These are phyloP conservation scores for Amblyjoppa fuscipennis DNA, from an alignment of 2,888 invertebrate species.

Conservation along the genomic window DNA sequence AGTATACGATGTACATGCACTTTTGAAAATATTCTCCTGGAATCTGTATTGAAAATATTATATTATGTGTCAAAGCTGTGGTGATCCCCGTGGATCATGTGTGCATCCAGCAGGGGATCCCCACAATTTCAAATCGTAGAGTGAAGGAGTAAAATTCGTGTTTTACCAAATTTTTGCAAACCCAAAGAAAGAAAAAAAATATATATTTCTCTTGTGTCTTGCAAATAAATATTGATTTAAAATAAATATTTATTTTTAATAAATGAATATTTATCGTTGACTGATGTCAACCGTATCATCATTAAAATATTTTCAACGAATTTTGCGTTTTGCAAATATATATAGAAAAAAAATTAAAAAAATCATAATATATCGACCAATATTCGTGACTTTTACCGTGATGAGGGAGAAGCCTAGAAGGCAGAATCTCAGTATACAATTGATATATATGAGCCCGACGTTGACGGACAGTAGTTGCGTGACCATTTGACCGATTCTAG, in stretches of 20 bases:
- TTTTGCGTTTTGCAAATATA: too few species aligned
- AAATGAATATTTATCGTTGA: too few species aligned
- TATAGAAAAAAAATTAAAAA: too few species aligned
- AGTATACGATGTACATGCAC: constrained; percentile 61
- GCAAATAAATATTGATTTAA: too few species aligned
- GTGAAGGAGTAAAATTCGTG: too few species aligned
- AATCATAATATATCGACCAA: too few species aligned
- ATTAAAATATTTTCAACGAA: too few species aligned
- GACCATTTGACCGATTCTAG: constrained; percentile 61
- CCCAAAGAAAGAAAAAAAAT: too few species aligned
- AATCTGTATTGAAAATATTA: background rate
- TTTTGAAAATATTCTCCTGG: constrained; percentile 52
- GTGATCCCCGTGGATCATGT: background rate
- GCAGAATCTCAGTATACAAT: constrained; percentile 73
- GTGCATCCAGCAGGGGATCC: background rate
- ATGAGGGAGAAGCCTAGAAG: constrained; percentile 71
- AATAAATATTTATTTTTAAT: too few species aligned
- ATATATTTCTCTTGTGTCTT: too few species aligned
- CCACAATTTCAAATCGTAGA: background rate
- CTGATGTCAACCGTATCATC: too few species aligned
- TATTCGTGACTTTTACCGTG: constrained; percentile 63
- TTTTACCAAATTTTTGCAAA: too few species aligned
- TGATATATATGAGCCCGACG: constrained; percentile 68
- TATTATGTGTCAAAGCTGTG: background rate
- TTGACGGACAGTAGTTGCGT: constrained; percentile 69